A percentile compares a stretch with the other conserved stretches of the same genome.
Conservation (phyloP, 2,797 vertebrate species). For the Aulostomus chinensis region DNA sequence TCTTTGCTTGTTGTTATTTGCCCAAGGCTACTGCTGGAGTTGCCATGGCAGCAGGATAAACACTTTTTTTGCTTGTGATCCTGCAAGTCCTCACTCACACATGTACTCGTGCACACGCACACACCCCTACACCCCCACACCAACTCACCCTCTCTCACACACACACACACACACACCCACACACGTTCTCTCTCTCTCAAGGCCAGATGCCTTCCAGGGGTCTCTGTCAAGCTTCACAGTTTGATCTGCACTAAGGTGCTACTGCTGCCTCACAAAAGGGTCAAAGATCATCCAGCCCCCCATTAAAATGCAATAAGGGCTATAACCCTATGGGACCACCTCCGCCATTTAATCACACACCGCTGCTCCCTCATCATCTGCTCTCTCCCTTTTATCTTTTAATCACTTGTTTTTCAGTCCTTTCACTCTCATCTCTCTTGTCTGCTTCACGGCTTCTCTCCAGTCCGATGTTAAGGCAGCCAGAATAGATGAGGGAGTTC, state of each 20-base stretch:
- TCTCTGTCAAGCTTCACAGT: constrained; percentile 34
- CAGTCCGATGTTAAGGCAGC: constrained; percentile 39
- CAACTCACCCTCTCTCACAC: constrained; percentile 22
- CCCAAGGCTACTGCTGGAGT: constrained; percentile 64
- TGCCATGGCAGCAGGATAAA: constrained; percentile 73
- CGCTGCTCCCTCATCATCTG: constrained; percentile 48
- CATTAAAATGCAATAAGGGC: constrained; percentile 74
- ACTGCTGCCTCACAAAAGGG: constrained; percentile 41
- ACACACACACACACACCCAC: constrained; percentile 15
- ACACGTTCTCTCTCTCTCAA: constrained; percentile 27
- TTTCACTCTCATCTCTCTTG: constrained; percentile 43
- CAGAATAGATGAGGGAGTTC: constrained; percentile 59
- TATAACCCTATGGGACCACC: constrained; percentile 39
- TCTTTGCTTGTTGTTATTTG: constrained; percentile 63
- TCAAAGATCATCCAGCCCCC: constrained; percentile 65
- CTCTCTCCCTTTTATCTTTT: constrained; percentile 65
- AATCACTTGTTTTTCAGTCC: constrained; percentile 58
- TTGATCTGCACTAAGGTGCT: constrained; percentile 62
- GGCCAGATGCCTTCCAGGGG: constrained; percentile 43
- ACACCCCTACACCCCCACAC: constrained; percentile 12
- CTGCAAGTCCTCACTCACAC: constrained; percentile 21
- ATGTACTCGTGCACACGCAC: constrained; percentile 11
- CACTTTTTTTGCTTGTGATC: constrained; percentile 63
- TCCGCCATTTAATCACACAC: constrained; percentile 66
- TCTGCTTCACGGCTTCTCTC: constrained; percentile 40